Evolutionary conservation across 2,113 vertebrate species (phyloP).

Genomic region (Otis tarda): DNA sequence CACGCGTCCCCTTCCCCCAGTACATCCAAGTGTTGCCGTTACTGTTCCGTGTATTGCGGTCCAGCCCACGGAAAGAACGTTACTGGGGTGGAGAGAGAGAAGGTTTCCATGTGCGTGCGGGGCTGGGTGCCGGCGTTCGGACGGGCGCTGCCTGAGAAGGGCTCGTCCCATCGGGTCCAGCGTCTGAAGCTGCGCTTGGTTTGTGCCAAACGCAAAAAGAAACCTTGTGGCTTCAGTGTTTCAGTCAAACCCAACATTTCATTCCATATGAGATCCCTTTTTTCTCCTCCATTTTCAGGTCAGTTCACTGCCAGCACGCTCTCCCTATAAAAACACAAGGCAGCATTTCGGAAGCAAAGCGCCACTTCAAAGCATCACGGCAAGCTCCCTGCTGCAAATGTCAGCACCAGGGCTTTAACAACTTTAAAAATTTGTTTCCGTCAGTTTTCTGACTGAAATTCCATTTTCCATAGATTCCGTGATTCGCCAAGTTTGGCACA

Average conservation of each 20-base stretch:
- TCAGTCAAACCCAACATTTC: not conserved
- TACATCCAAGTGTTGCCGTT: not conserved
- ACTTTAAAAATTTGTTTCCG: not conserved
- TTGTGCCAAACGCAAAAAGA: not conserved
- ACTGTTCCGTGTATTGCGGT: too few relatives aligned
- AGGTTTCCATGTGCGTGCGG: too few relatives aligned
- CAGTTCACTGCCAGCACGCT: not conserved
- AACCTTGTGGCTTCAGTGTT: not conserved
- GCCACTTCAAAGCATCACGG: not conserved
- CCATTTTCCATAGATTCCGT: not conserved
- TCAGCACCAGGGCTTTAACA: not conserved
- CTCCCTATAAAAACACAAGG: not conserved
- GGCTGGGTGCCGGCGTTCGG: rapidly evolving
- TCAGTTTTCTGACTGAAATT: not conserved
- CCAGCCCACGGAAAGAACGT: rapidly evolving
- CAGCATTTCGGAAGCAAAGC: not conserved
- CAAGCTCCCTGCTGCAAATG: not conserved
- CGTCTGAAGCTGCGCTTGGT: rapidly evolving
- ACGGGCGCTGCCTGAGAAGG: rapidly evolving
- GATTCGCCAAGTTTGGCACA: too few relatives aligned
- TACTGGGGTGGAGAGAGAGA: not conserved
- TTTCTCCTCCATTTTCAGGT: not conserved
- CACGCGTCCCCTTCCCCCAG: not conserved
- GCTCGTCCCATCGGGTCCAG: rapidly evolving
- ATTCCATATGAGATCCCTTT: not conserved